phyloP scores from a whole-genome alignment of 2,888 invertebrate genomes.

The Isoperla grammatica region DNA sequence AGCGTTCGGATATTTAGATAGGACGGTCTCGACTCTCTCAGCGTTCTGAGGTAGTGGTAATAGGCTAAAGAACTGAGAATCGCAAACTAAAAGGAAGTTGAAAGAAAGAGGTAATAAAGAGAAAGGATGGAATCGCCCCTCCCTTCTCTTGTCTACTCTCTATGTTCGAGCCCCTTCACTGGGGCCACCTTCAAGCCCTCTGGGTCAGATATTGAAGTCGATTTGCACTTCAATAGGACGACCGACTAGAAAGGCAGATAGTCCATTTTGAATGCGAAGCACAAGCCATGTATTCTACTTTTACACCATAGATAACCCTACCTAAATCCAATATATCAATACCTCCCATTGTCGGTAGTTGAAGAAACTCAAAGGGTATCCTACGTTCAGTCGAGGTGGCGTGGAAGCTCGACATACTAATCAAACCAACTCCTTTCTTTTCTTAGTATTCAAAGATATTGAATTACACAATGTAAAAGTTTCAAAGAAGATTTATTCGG shows the following conservation, averaged over 20 bases:
- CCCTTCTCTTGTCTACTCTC: slow-evolving; percentile 6
- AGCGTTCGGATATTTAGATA: not conserved
- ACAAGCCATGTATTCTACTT: slow-evolving; percentile 10
- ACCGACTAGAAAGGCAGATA: slow-evolving; percentile 19
- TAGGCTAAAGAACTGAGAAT: slow-evolving; percentile 9
- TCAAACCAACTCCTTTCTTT: not conserved
- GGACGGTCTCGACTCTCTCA: too few relatives aligned
- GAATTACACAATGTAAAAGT: not conserved
- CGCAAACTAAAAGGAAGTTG: slow-evolving; percentile 8
- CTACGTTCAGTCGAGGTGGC: not conserved
- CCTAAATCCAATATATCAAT: slow-evolving; percentile 18
- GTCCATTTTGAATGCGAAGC: slow-evolving; percentile 14
- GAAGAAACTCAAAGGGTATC: slow-evolving; percentile 15
- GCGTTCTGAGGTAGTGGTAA: not conserved
- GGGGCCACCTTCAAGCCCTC: not conserved
- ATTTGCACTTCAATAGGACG: slow-evolving; percentile 24
- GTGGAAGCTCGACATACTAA: not conserved
- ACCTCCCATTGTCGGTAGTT: slow-evolving; percentile 9
- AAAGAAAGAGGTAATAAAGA: slow-evolving; percentile 17
- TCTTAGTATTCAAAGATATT: slow-evolving; percentile 1
- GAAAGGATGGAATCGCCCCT: slow-evolving; percentile 5
- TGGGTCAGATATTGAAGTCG: slow-evolving; percentile 22
- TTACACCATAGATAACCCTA: slow-evolving; percentile 10
- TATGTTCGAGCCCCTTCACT: not conserved
- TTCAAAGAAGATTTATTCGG: not conserved